Percentiles rank a stretch among this genome's conserved stretches.
These are phyloP conservation scores for Malurus cyaneus DNA, from an alignment of 2,113 vertebrate genomes.

Conservation along the genomic window DNA sequence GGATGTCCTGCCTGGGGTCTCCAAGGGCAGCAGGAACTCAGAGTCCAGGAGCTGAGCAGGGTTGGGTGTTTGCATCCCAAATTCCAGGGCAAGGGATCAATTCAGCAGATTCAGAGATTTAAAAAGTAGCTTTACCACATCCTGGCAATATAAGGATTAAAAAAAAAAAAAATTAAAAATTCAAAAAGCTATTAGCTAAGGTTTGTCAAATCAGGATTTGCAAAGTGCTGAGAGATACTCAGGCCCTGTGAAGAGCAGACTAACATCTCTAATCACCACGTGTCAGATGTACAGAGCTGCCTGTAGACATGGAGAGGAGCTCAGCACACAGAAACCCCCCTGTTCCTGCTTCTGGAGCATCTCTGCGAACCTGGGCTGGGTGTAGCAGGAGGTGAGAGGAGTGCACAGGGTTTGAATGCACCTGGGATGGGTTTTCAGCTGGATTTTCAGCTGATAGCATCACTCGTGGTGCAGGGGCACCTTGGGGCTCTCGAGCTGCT, in stretches of 20 bases:
- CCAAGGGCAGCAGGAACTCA: accelerated
- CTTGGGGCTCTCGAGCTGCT: neutral
- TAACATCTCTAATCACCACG: neutral
- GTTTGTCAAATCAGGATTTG: conserved; percentile 20
- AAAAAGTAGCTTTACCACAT: neutral
- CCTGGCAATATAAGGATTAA: neutral
- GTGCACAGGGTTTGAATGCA: accelerated
- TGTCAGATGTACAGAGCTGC: neutral
- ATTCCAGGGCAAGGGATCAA: neutral
- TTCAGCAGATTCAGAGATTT: neutral
- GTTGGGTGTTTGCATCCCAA: neutral
- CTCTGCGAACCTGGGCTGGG: neutral
- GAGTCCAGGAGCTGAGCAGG: neutral
- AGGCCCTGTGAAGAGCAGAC: neutral
- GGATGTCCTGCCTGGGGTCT: neutral
- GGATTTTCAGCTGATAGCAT: accelerated
- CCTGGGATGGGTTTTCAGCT: accelerated
- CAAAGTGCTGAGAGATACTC: neutral
- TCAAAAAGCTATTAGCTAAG: neutral
- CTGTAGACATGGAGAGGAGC: neutral
- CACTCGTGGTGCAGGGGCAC: neutral
- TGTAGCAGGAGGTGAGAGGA: neutral
- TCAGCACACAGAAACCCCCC: neutral
- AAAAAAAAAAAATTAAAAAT: neutral
- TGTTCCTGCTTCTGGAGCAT: neutral